Percentiles rank a stretch among this genome's conserved stretches.
These are phyloP conservation scores for Coelogynopora nodosa DNA, from an alignment of 2,888 invertebrate genomes.

Conservation along the genomic window DNA sequence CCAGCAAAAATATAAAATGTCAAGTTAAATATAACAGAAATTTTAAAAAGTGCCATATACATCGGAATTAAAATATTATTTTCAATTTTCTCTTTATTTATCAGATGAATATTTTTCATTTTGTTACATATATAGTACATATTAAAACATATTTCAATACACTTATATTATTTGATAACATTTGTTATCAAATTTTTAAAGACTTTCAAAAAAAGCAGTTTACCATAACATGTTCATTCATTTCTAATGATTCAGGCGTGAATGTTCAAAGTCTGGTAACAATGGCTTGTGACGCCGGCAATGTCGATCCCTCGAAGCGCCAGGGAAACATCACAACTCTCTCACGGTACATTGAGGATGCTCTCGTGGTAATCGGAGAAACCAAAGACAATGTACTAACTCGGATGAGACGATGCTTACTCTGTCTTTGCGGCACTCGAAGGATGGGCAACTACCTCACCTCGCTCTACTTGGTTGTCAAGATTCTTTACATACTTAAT, in stretches of 20 bases:
- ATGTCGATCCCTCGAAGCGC: neutral
- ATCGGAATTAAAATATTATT: conserved; percentile 9
- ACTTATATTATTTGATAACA: too few species aligned
- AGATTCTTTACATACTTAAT: conserved; percentile 61
- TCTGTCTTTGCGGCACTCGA: conserved; percentile 36
- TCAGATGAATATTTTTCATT: too few species aligned
- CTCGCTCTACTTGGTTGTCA: conserved; percentile 58
- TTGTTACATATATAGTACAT: too few species aligned
- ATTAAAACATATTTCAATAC: too few species aligned
- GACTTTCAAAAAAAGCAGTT: too few species aligned
- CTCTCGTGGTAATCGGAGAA: neutral
- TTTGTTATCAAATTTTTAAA: too few species aligned
- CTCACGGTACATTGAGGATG: conserved; percentile 27
- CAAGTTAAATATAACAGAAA: too few species aligned
- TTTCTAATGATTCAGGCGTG: conserved; percentile 22
- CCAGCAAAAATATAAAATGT: too few species aligned
- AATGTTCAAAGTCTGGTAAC: conserved; percentile 35
- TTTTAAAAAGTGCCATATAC: too few species aligned
- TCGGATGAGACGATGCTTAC: neutral
- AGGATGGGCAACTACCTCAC: conserved; percentile 40
- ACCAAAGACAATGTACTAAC: neutral
- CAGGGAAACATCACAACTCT: conserved; percentile 30
- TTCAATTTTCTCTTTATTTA: too few species aligned
- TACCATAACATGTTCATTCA: neutral
- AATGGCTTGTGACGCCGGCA: conserved; percentile 36